phyloP scores from a whole-genome alignment of 2,797 vertebrate species.

The Rhinogobio ventralis region DNA sequence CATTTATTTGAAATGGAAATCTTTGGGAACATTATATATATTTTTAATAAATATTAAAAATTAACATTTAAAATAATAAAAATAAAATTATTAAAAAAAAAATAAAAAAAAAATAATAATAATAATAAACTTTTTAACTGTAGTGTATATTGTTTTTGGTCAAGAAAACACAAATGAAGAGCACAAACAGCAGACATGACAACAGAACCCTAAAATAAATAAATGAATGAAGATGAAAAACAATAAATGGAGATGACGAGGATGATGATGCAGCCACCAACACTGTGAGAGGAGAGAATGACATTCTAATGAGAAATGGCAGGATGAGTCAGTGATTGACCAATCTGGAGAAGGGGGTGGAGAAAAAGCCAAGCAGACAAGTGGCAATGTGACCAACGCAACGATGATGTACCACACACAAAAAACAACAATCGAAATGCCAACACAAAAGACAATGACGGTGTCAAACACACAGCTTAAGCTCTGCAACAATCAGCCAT shows the following conservation, averaged over 20 bases:
- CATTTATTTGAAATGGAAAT: too few relatives aligned
- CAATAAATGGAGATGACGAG: constrained; percentile 59
- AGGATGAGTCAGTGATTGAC: constrained; percentile 45
- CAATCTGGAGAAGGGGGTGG: constrained; percentile 47
- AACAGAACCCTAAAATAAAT: constrained; percentile 21
- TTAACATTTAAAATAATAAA: too few relatives aligned
- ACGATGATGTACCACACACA: constrained; percentile 49
- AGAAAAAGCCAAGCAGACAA: constrained; percentile 64
- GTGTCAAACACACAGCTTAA: constrained; percentile 45
- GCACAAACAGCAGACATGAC: constrained; percentile 47
- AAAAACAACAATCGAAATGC: constrained; percentile 47
- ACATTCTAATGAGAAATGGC: constrained; percentile 66
- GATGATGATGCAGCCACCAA: constrained; percentile 68
- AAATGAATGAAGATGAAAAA: constrained; percentile 58
- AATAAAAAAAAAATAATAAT: not conserved
- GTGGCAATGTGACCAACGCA: constrained; percentile 53
- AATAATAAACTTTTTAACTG: not conserved
- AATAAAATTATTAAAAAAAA: too few relatives aligned
- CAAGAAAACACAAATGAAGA: constrained; percentile 42
- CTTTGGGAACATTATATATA: not conserved
- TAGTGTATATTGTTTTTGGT: not conserved
- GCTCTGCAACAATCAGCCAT: constrained; percentile 65
- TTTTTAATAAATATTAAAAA: too few relatives aligned
- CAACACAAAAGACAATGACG: constrained; percentile 46
- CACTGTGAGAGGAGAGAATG: constrained; percentile 67